Evolutionary conservation across 2,888 invertebrate species (phyloP).

Genomic region (Agonopterix alstromeriana): DNA sequence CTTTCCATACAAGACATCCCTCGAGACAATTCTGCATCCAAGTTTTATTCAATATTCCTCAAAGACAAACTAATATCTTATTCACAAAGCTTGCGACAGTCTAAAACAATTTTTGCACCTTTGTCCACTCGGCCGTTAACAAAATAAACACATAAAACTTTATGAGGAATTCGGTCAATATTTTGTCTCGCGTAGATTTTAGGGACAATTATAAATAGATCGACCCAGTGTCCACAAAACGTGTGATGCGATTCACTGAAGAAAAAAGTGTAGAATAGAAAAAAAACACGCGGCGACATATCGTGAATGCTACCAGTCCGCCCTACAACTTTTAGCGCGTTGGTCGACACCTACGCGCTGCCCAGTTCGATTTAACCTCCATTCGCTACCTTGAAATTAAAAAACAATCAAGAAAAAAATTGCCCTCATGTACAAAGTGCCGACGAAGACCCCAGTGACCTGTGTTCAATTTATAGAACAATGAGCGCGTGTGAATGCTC

Average conservation of each 20-base stretch:
- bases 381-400: constrained; percentile 17
- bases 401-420: constrained; percentile 2
- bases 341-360: constrained; percentile 56
- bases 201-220: constrained; percentile 58
- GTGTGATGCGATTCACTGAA: constrained; percentile 52
- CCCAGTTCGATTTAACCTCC: constrained; percentile 18
- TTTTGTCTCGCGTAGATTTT: constrained; percentile 21
- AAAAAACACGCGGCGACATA: constrained; percentile 55
- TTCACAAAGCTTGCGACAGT: neutral
- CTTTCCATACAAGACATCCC: neutral
- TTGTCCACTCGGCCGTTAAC: neutral
- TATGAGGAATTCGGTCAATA: constrained; percentile 15
- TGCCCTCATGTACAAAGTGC: constrained; percentile 3
- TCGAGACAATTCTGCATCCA: neutral
- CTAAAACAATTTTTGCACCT: too few species aligned
- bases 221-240: constrained; percentile 45
- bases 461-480: constrained; percentile 6
- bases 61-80: neutral
- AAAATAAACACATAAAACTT: constrained; percentile 8
- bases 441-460: constrained; percentile 3
- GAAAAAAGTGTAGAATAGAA: constrained; percentile 57
- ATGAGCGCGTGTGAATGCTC: constrained; percentile 37
- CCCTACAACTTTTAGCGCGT: constrained; percentile 60
- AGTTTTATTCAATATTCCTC: neutral
- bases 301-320: constrained; percentile 49